Evolutionary conservation across 2,888 invertebrate species (phyloP).

Genomic region (Desoria tigrina): DNA sequence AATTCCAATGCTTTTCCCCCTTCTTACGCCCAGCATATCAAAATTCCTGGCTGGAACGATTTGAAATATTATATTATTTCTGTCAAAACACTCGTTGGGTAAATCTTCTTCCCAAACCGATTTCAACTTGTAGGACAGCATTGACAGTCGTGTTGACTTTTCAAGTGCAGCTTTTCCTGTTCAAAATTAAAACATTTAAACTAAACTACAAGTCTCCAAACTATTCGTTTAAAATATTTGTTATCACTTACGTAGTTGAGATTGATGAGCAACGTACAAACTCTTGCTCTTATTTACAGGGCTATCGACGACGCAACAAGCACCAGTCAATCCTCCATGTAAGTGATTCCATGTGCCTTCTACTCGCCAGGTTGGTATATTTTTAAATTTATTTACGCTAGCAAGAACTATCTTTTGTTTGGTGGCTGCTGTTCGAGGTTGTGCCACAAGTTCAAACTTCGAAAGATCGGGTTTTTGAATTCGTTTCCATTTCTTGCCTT

Average conservation of each 20-base stretch:
- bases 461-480: neutral
- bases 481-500: neutral
- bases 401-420: too few species aligned
- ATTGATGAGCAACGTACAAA: constrained; percentile 39
- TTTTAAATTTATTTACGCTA: constrained; percentile 32
- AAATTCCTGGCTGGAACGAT: constrained; percentile 26
- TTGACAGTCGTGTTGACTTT: constrained; percentile 17
- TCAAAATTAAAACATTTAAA: constrained; percentile 3
- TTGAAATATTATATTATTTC: constrained; percentile 43
- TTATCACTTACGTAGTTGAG: constrained; percentile 44
- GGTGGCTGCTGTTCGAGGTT: too few species aligned
- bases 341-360: constrained; percentile 48
- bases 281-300: neutral
- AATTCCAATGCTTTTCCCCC: constrained; percentile 46
- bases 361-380: constrained; percentile 36
- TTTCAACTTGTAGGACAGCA: constrained; percentile 34
- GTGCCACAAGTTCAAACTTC: too few species aligned
- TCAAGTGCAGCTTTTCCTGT: constrained; percentile 36
- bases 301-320: constrained; percentile 37
- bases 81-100: constrained; percentile 31
- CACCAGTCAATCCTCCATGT: constrained; percentile 40
- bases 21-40: constrained; percentile 31
- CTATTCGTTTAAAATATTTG: neutral
- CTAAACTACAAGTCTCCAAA: neutral
- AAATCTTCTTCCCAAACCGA: constrained; percentile 45